Conservation (phyloP, 2,888 invertebrate genomes). For the Ischnus inquisitorius region DNA sequence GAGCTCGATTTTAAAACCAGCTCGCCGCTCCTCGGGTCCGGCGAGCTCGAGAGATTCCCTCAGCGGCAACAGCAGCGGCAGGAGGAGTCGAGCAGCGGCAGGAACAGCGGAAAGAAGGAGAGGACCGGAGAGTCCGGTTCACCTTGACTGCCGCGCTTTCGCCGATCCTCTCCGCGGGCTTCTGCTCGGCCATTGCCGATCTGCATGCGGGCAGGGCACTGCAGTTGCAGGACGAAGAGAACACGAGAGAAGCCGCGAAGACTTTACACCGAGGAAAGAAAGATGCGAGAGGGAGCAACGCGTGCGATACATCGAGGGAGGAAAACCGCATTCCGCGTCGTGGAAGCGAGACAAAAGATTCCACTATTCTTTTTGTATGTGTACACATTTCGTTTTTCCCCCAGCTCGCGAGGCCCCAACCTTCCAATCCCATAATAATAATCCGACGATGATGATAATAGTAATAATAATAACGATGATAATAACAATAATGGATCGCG, state of each 20-base stretch:
- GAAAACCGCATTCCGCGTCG: constrained; percentile 66
- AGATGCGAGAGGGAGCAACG: constrained; percentile 35
- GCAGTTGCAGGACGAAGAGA: constrained; percentile 68
- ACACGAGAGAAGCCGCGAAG: constrained; percentile 41
- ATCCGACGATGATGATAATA: constrained; percentile 41
- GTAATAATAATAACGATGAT: constrained; percentile 38
- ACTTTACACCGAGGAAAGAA: constrained; percentile 17
- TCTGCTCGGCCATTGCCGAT: constrained; percentile 67
- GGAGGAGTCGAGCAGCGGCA: constrained; percentile 36
- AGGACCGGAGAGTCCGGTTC: constrained; percentile 79
- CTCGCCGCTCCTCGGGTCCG: constrained; percentile 44
- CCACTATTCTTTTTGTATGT: constrained; percentile 47
- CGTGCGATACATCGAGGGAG: constrained; percentile 47
- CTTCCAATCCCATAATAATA: constrained; percentile 39
- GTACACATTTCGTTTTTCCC: constrained; percentile 5
- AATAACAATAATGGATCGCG: constrained; percentile 34
- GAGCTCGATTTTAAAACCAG: constrained; percentile 48
- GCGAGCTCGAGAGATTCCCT: constrained; percentile 39
- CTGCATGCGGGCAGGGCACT: constrained; percentile 75
- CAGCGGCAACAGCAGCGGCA: constrained; percentile 30
- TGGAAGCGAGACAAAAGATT: constrained; percentile 67
- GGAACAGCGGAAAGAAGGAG: constrained; percentile 39
- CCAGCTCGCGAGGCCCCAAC: constrained; percentile 7
- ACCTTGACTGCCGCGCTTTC: constrained; percentile 81
- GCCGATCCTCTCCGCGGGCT: constrained; percentile 28